These are phyloP conservation scores for Mayetiola destructor DNA, from an alignment of 2,888 invertebrate genomes.

Conservation along the genomic window DNA sequence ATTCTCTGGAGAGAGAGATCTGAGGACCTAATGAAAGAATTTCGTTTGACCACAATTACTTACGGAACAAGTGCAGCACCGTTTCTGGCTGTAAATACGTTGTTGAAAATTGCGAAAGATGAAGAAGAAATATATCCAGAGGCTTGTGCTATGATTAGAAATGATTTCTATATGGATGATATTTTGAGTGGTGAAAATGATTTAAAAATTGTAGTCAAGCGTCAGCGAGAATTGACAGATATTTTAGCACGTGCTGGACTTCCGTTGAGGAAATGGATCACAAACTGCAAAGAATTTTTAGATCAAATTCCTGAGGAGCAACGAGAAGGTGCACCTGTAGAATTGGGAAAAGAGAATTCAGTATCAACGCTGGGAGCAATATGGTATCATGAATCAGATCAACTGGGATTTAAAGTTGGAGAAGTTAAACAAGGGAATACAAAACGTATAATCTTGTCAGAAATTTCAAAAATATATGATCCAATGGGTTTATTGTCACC, in stretches of 20 bases:
- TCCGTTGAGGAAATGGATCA: background rate
- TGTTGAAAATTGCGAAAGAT: slow-evolving; percentile 18
- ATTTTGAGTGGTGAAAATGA: background rate
- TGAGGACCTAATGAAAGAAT: slow-evolving; percentile 17
- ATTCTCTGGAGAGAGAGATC: slow-evolving; percentile 21
- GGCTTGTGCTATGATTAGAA: background rate
- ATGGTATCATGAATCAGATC: background rate
- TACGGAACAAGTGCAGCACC: slow-evolving; percentile 22
- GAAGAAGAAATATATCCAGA: slow-evolving; percentile 4
- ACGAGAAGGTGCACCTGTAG: too few relatives aligned
- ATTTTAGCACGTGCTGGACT: background rate
- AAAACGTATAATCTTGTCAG: slow-evolving; percentile 16
- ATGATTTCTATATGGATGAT: background rate
- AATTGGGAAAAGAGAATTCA: too few relatives aligned
- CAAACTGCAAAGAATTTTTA: background rate
- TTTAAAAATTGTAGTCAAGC: background rate
- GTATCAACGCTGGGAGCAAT: background rate
- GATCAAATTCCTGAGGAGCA: background rate
- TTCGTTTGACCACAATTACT: slow-evolving; percentile 20
- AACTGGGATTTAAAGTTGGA: background rate
- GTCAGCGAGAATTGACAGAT: background rate
- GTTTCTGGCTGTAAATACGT: slow-evolving; percentile 19
- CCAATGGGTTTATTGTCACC: slow-evolving; percentile 18
- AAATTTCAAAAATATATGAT: slow-evolving; percentile 17
- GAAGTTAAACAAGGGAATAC: background rate